phyloP scores from a whole-genome alignment of 2,113 vertebrate genomes.

The Haemorhous mexicanus region DNA sequence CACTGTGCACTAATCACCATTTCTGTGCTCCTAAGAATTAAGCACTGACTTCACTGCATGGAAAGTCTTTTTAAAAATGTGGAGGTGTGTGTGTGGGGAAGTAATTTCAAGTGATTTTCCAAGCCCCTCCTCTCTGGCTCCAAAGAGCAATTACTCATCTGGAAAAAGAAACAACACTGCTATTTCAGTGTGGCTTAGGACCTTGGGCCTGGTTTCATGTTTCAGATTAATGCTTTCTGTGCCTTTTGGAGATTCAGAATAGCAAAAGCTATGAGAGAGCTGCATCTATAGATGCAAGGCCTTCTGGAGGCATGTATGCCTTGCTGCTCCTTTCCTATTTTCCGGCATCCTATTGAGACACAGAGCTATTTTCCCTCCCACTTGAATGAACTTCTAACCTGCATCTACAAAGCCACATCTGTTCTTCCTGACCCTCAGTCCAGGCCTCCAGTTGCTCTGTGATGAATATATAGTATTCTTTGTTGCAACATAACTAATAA shows the following conservation, averaged over 20 bases:
- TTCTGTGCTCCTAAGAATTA: constrained; percentile 35
- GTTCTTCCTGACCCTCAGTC: constrained; percentile 35
- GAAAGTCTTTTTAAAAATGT: constrained; percentile 42
- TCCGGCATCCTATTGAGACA: not conserved
- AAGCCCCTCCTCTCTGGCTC: constrained; percentile 62
- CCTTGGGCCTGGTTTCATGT: constrained; percentile 44
- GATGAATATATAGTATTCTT: constrained; percentile 34
- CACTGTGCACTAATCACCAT: not conserved
- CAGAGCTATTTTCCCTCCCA: constrained; percentile 22
- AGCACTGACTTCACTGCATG: constrained; percentile 43
- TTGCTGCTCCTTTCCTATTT: not conserved
- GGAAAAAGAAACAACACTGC: constrained; percentile 62
- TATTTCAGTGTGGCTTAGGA: constrained; percentile 67
- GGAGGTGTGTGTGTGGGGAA: constrained; percentile 21
- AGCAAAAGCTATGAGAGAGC: not conserved
- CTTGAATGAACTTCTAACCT: constrained; percentile 67
- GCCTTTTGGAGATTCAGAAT: constrained; percentile 54
- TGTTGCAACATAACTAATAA: constrained; percentile 46
- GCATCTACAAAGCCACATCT: constrained; percentile 60
- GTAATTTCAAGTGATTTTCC: constrained; percentile 71
- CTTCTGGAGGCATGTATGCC: not conserved
- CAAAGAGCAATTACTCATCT: constrained; percentile 64
- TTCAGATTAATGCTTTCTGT: constrained; percentile 52
- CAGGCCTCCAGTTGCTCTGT: constrained; percentile 23
- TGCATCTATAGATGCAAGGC: not conserved